Evolutionary conservation across 2,797 vertebrate genomes (phyloP).

Genomic region (Macropus fuliginosus): DNA sequence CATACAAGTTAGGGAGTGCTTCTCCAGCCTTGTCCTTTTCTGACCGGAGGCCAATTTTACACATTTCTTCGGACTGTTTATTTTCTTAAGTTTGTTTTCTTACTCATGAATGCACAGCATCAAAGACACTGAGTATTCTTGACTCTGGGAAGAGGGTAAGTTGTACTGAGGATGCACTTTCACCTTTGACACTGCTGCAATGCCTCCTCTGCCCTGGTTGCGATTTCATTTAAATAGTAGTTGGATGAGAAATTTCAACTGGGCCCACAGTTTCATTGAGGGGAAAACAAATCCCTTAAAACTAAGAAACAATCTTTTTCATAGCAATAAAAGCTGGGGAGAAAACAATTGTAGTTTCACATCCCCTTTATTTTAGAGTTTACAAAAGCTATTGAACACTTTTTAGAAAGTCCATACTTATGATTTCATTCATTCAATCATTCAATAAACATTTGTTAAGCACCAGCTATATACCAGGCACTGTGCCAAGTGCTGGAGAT

Average conservation of each 20-base stretch:
- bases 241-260: not conserved
- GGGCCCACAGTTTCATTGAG: not conserved
- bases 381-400: too few relatives aligned
- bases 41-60: not conserved
- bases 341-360: not conserved
- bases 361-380: not conserved
- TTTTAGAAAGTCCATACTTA: too few relatives aligned
- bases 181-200: not conserved
- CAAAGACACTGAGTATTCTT: not conserved
- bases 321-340: not conserved
- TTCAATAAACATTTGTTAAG: not conserved
- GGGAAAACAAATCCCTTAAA: not conserved
- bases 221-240: not conserved
- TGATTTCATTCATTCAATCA: not conserved
- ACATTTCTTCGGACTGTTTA: not conserved
- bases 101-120: constrained; percentile 12
- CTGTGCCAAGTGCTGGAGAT: not conserved
- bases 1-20: not conserved
- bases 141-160: not conserved
- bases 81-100: constrained; percentile 40
- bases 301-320: not conserved
- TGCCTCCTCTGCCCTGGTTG: not conserved
- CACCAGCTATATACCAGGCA: not conserved
- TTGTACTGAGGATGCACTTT: not conserved
- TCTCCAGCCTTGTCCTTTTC: not conserved